Conservation (phyloP, 2,888 invertebrate genomes). For the Meteorus cinctellus region DNA sequence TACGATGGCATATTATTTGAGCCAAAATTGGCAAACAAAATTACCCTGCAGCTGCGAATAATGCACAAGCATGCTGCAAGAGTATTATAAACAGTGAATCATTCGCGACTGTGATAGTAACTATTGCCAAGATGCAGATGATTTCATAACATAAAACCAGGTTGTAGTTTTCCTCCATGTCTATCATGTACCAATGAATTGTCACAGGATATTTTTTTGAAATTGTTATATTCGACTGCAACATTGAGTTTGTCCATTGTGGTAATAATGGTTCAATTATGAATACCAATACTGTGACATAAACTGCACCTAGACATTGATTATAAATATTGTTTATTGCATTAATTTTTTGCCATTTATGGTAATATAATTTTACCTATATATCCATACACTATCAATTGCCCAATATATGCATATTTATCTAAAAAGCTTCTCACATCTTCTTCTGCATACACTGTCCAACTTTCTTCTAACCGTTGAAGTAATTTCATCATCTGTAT, state of each 20-base stretch:
- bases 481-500: constrained; percentile 10
- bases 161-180: constrained; percentile 13
- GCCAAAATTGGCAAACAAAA: neutral
- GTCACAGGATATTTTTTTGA: constrained; percentile 18
- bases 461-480: neutral
- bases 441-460: neutral
- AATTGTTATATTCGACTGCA: neutral
- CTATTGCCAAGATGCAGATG: neutral
- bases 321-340: no score
- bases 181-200: neutral
- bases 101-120: constrained; percentile 21
- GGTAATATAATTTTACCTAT: neutral
- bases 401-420: neutral
- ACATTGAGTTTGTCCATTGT: neutral
- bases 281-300: neutral
- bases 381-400: neutral
- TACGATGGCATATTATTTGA: neutral
- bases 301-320: neutral
- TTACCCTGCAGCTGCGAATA: constrained; percentile 40
- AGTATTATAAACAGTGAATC: constrained; percentile 32
- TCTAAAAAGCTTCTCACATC: neutral
- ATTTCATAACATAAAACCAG: neutral
- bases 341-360: no score
- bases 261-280: constrained; percentile 27
- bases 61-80: constrained; percentile 33